Evolutionary conservation across 2,888 invertebrate genomes (phyloP).

Genomic region (Abscondita cerata): DNA sequence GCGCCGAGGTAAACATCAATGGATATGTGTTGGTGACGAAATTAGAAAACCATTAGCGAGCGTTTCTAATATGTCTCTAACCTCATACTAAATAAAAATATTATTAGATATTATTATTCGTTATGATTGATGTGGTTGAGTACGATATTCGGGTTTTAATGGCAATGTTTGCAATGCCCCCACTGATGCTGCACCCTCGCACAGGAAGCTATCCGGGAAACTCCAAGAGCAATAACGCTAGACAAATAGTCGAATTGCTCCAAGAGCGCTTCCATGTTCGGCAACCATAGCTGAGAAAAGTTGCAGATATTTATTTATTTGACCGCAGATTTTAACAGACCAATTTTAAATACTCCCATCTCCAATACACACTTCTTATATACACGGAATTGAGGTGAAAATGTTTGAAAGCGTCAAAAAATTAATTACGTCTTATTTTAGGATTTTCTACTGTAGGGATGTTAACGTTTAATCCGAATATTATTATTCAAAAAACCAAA

Average conservation of each 20-base stretch:
- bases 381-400: too few species aligned
- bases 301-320: too few species aligned
- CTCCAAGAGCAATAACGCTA: constrained; percentile 44
- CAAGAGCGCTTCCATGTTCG: constrained; percentile 24
- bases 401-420: too few species aligned
- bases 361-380: too few species aligned
- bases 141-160: constrained; percentile 36
- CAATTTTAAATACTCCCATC: too few species aligned
- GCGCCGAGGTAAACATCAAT: constrained; percentile 40
- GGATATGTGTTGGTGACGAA: constrained; percentile 43
- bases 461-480: too few species aligned
- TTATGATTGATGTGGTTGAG: constrained; percentile 33
- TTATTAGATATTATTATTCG: constrained; percentile 27
- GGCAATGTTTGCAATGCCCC: constrained; percentile 40
- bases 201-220: constrained; percentile 44
- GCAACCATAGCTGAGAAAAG: constrained; percentile 12
- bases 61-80: too few species aligned
- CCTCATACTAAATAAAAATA: too few species aligned
- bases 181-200: constrained; percentile 33
- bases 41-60: too few species aligned
- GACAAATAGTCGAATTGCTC: constrained; percentile 43
- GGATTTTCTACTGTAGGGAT: too few species aligned
- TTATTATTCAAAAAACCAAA: too few species aligned
- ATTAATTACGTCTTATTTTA: too few species aligned
- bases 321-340: neutral